Conservation (phyloP, 2,888 invertebrate species). For the Eledona agricola region DNA sequence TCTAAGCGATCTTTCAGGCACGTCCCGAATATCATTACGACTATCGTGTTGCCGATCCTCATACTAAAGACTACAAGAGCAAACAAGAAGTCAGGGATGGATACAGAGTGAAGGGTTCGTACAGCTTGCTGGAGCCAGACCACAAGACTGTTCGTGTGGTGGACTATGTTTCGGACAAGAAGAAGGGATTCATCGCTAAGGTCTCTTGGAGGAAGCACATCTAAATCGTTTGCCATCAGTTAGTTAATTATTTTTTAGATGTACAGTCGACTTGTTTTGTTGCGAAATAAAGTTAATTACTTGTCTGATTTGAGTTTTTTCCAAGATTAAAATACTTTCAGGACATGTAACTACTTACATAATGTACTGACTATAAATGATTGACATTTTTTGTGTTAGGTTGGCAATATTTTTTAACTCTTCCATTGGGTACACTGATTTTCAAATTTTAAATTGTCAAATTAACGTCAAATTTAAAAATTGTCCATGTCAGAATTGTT, state of each 20-base stretch:
- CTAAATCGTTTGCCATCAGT: constrained; percentile 32
- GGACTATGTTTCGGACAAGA: constrained; percentile 56
- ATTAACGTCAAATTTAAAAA: too few species aligned
- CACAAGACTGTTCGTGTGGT: constrained; percentile 56
- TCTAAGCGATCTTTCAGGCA: constrained; percentile 45
- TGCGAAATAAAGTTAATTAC: constrained; percentile 48
- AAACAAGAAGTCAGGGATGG: constrained; percentile 58
- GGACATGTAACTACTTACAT: too few species aligned
- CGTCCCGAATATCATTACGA: constrained; percentile 58
- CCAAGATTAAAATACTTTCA: too few species aligned
- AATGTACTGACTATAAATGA: too few species aligned
- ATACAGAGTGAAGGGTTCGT: constrained; percentile 57
- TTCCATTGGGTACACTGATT: too few species aligned
- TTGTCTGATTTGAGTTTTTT: too few species aligned
- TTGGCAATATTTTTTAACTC: too few species aligned
- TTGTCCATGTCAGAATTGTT: too few species aligned
- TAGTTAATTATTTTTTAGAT: constrained; percentile 33
- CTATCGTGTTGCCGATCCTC: constrained; percentile 55
- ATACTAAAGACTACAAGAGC: constrained; percentile 56
- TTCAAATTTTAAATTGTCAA: too few species aligned
- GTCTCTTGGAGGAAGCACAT: constrained; percentile 55
- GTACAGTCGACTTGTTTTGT: constrained; percentile 50
- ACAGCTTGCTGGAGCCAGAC: constrained; percentile 57
- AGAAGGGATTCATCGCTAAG: constrained; percentile 56
- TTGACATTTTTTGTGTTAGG: too few species aligned